Evolutionary conservation across 2,113 vertebrate genomes (phyloP), one percentile per base, ranked within the genome.

Genomic region (Lanius collurio): DNA sequence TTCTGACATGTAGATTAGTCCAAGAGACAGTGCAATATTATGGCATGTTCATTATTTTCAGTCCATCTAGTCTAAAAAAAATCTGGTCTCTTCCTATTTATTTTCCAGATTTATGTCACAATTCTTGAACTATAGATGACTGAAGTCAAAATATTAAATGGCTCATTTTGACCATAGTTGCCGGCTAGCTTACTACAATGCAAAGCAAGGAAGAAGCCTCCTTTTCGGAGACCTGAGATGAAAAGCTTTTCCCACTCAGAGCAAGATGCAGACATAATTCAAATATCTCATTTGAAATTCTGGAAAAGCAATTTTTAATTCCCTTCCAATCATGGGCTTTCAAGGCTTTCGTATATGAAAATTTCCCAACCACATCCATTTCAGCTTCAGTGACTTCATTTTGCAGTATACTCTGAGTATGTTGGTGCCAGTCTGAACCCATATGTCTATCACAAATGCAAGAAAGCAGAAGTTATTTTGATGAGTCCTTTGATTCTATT

Each of bases 391-490:
- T 74, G 21, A n/a, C 79, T 75, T 70, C 7, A 10, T 59, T 80
- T 73, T 77, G 52, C 23, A 21, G 8, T 42, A 15, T 50, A 31
- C 5, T 28, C 35, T 52, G 23, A 60, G 6, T 64, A 35, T 84
- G 92, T 52, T 70, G 41, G 15, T 69, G 35, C 28, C 0, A 2
- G 22, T 28, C 10, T 49, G 60, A 75, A 92, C 37, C 16, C 0
- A 1, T 50, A 70, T 3, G 19, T 37, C 15, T 5, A 22, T n/a
- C 22, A 63, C 0, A 2, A 85, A n/a, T n/a, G 14, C 41, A 69
- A 69, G 50, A 57, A 92, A 65, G 3, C 9, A 41, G 27, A 41
- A 71, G 15, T 42, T 80, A 37, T 47, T 89, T 87, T 84, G 35
- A 1, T n/a, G 75, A 70, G 19, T 42, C 15, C 15, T 89, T 74